Base-by-base conservation (phyloP, 2,888 invertebrate species). In the Euplagia quadripunctaria region DNA sequence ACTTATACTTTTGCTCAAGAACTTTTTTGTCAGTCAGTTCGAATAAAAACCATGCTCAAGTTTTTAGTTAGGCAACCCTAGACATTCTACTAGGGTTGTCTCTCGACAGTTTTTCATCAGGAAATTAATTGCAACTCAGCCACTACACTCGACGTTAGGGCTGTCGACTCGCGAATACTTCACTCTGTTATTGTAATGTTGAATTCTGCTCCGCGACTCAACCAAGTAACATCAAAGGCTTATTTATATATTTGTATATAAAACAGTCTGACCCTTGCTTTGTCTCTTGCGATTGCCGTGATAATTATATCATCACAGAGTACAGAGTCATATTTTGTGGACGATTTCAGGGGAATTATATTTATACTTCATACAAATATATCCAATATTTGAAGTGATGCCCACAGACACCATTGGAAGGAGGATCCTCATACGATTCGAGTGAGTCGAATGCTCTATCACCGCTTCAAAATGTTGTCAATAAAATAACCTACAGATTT, bases 101-200 rank as follows among this genome's bases (percentile, higher is more conserved):
- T 11, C 64, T 42, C 75, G 43, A 72, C 58, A 72, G 68, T 70
- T 75, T 63, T 69, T 73, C 52, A 78, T 68, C 63, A 70, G 51
- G 49, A 68, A 78, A 78, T 71, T 68, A 73, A 72, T 64, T 72
- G 64, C n/a, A 12, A 55, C n/a, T 55, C 41, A 11, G 43, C 67
- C 20, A 9, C 42, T 43, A 42, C 81, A 58, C 74, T 82, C 67
- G 58, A 49, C 16, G 46, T 17, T 12, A 83, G 82, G 52, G 72
- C n/a, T 58, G 73, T 82, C 64, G 73, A 83, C 52, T 73, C 42
- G 64, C 64, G 70, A 74, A 64, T 51, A 55, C 68, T 72, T 49
- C 73, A 64, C 68, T 71, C 65, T 64, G 68, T 64, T 70, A 81
- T 76, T 83, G 83, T 81, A 75, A 78, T 74, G 81, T 78, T 64